Base-by-base conservation (phyloP, 1,140 invertebrate species). In the Drosophila dunni region DNA sequence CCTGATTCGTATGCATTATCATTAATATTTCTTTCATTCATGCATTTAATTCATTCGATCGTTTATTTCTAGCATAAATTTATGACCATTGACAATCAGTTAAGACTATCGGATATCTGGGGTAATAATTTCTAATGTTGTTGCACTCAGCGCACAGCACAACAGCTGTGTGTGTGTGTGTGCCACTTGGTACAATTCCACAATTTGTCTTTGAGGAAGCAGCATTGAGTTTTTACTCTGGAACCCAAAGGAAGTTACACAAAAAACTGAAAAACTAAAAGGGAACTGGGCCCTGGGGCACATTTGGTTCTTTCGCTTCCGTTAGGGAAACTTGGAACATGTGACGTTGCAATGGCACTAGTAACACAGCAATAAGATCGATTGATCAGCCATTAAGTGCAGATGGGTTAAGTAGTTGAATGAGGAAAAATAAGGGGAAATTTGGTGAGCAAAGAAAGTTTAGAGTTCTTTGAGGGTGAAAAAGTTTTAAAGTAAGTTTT, bases 41-140 rank as follows among this genome's bases (percentile, higher is more conserved):
- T 75, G 20, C 65, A 81, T 82, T 76, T 66, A 29, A 54, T 57
- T 67, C 61, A 72, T 72, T 33, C 65, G 51, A 44, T 69, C 78
- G 77, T 86, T 76, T 58, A 75, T 68, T 17, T 20, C 17, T 53
- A 75, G 81, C 53, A 56, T 56, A 79, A 89, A 89, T 89, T 89
- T 89, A 89, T 84, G 81, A 44, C 74, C 75, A 78, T 73, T 84
- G 84, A 84, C 84, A 89, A 89, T 89, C 84, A 84, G 84, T 89
- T 89, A 89, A 73, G 80, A 89, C 84, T 81, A 89, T 84, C 84
- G 81, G 74, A 89, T 90, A 89, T 89, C 84, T 89, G 73, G 84
- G 81, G 84, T 89, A 89, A 89, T 89, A 89, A 89, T 88, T 88
- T 88, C 84, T 88, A 88, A 88, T 89, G 79, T 76, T 71, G 51